phyloP scores from a whole-genome alignment of 1,140 invertebrate genomes.

The Drosophila asahinai region DNA sequence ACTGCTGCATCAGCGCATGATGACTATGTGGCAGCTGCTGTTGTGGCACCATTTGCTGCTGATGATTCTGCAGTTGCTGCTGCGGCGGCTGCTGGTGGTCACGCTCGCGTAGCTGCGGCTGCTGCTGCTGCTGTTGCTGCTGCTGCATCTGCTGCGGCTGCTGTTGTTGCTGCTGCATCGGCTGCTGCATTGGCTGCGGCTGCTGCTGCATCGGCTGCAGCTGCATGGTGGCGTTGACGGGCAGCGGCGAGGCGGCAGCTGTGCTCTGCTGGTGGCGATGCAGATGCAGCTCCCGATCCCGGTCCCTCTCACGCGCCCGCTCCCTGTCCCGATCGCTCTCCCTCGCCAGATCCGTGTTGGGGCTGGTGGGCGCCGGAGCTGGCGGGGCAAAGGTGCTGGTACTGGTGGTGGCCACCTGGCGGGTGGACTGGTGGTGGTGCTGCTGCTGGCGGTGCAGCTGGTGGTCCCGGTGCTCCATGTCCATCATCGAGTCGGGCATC shows the following conservation, averaged over 20 bases:
- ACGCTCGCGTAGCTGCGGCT: slow-evolving; percentile 53
- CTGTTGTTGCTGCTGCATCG: slow-evolving; percentile 22
- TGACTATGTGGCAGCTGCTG: slow-evolving; percentile 69
- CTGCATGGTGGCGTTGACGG: slow-evolving; percentile 34
- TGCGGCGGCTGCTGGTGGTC: slow-evolving; percentile 48
- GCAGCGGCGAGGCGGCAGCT: slow-evolving; percentile 31
- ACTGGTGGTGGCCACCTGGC: slow-evolving; percentile 43
- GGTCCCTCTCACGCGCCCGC: slow-evolving; percentile 38
- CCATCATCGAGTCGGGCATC: slow-evolving; percentile 78
- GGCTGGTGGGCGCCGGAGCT: slow-evolving; percentile 42
- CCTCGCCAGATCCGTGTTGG: slow-evolving; percentile 37
- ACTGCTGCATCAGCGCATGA: slow-evolving; percentile 74
- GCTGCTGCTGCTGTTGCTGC: slow-evolving; percentile 42
- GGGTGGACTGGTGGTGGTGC: slow-evolving; percentile 63
- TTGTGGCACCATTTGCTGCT: slow-evolving; percentile 27
- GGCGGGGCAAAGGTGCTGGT: slow-evolving; percentile 68
- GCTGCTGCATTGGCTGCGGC: slow-evolving; percentile 1
- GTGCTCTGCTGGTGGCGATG: slow-evolving; percentile 46
- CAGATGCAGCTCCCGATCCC: slow-evolving; percentile 63
- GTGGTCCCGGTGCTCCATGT: slow-evolving; percentile 77
- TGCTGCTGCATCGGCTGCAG: slow-evolving; percentile 14
- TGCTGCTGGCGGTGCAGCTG: slow-evolving; percentile 69
- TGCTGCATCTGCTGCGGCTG: slow-evolving; percentile 24
- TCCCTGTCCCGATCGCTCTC: slow-evolving; percentile 42
- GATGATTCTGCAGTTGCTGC: slow-evolving; percentile 24